Percentiles rank a stretch among this genome's conserved stretches.
phyloP scores from a whole-genome alignment of 2,113 vertebrate species.

The Epinephelus lanceolatus region DNA sequence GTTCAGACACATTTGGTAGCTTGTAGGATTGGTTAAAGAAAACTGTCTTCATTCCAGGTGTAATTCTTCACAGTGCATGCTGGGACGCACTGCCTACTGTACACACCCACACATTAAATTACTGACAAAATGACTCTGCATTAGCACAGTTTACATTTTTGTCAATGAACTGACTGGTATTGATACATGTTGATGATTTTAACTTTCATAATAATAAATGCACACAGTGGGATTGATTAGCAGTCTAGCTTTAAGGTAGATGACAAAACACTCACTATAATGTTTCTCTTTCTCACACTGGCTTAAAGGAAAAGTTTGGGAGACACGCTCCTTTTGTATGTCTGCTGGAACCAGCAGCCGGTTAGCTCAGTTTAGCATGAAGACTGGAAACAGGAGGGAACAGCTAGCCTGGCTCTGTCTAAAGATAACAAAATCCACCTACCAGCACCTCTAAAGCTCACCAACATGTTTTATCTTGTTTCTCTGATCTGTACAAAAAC shows the following conservation, averaged over 20 bases:
- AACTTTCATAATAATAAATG: neutral
- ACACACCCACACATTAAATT: constrained; percentile 32
- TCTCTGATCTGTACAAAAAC: constrained; percentile 8
- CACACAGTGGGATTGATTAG: neutral
- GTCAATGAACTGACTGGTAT: neutral
- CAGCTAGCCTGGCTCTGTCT: neutral
- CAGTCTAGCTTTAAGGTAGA: neutral
- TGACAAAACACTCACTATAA: neutral
- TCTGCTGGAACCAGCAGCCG: too few relatives aligned
- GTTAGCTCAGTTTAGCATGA: neutral
- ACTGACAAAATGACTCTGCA: neutral
- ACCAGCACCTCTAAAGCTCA: neutral
- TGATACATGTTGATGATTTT: neutral
- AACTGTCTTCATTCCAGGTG: constrained; percentile 43
- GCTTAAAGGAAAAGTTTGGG: neutral
- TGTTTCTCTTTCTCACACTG: neutral
- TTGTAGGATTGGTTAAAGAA: constrained; percentile 41
- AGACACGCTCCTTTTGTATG: too few relatives aligned
- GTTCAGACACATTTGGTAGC: constrained; percentile 60
- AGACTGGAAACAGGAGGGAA: neutral
- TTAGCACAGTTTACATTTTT: neutral
- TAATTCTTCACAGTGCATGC: neutral
- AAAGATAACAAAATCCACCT: constrained; percentile 4
- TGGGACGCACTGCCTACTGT: neutral
- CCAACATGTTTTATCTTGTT: constrained; percentile 12